A percentile compares a stretch with the other conserved stretches of the same genome.
These are phyloP conservation scores for Macrotrachela quadricornifera DNA, from an alignment of 1,140 invertebrate species.

Conservation along the genomic window DNA sequence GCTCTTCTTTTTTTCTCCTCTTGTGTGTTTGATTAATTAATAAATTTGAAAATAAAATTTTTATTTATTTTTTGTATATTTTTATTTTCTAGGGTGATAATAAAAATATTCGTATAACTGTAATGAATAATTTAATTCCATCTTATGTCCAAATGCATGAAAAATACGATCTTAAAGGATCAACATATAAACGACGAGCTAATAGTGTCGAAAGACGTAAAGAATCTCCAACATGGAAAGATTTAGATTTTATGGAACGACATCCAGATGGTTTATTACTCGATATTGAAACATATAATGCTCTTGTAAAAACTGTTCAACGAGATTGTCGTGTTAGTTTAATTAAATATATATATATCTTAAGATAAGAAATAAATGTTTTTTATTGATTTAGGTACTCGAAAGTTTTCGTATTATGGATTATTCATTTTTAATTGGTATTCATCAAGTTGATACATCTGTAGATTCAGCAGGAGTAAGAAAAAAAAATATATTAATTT, in stretches of 20 bases:
- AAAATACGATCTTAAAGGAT: slow-evolving; percentile 78
- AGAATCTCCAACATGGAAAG: slow-evolving; percentile 76
- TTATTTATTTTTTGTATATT: too few species aligned
- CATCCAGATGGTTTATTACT: slow-evolving; percentile 76
- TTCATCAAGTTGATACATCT: slow-evolving; percentile 51
- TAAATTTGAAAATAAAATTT: too few species aligned
- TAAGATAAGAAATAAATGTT: too few species aligned
- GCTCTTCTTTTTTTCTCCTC: too few species aligned
- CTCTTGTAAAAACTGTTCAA: slow-evolving; percentile 73
- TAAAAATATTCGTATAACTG: slow-evolving; percentile 89
- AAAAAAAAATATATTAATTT: too few species aligned
- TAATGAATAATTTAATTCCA: slow-evolving; percentile 98
- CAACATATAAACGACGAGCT: slow-evolving; percentile 83
- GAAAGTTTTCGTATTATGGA: slow-evolving; percentile 93
- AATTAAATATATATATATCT: too few species aligned
- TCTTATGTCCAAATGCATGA: slow-evolving; percentile 82
- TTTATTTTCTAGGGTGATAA: slow-evolving; percentile 76
- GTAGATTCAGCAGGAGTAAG: too few species aligned
- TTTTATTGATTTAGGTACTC: too few species aligned
- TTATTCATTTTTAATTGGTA: slow-evolving; percentile 77
- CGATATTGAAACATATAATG: slow-evolving; percentile 63
- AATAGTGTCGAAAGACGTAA: slow-evolving; percentile 70
- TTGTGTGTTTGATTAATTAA: too few species aligned
- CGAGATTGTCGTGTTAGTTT: slow-evolving; percentile 64
- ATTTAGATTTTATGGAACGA: slow-evolving; percentile 74